Base-by-base conservation (phyloP, 2,888 invertebrate species). In the Athrips mouffetella region DNA sequence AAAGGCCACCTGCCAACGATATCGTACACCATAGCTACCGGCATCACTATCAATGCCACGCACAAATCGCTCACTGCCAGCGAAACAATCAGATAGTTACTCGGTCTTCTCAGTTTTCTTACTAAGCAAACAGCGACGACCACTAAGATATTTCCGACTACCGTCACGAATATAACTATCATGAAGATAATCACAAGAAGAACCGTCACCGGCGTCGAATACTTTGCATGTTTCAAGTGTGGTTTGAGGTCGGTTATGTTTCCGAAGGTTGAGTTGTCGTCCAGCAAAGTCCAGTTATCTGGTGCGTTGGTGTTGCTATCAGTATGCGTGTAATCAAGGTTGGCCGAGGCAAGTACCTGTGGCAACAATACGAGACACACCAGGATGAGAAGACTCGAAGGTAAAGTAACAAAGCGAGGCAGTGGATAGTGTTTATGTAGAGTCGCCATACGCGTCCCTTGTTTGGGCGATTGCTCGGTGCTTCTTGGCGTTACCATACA, bases 41-140 rank as follows among this genome's bases (percentile, higher is more conserved):
- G 97, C 99, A 99, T 99, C 52, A 99, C 98, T 65, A 99, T 91
- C 41, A 95, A 91, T 2, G 98, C 98, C 47, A 99, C 98, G 76
- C 98, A 96, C 57, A 99, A 91, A 81, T 99, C 99, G 60, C 98
- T 98, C 54, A 98, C 94, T 51, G 99, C 99, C 69, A 99, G 89
- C 37, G 98, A 98, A 39, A 98, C 98, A 48, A 98, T 92, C 56
- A 97, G 89, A 76, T 96, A 96, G 86, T 97, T 97, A 83, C 96
- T 97, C 45, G 95, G 96, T 65, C 94, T 92, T 67, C 96, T 92
- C 66, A 98, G 87, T 69, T 97, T 96, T 53, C 97, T 91, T 60
- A 99, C 99, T 67, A 98, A 92, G 72, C 97, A 96, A 47, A 99
- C 98, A 49, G 98, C 98, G 27, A 98, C 92, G 80, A 98, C 98